A percentile compares a stretch with the other conserved stretches of the same genome.
Evolutionary conservation across 2,888 invertebrate species (phyloP).

Genomic region (Cloeon dipterum): DNA sequence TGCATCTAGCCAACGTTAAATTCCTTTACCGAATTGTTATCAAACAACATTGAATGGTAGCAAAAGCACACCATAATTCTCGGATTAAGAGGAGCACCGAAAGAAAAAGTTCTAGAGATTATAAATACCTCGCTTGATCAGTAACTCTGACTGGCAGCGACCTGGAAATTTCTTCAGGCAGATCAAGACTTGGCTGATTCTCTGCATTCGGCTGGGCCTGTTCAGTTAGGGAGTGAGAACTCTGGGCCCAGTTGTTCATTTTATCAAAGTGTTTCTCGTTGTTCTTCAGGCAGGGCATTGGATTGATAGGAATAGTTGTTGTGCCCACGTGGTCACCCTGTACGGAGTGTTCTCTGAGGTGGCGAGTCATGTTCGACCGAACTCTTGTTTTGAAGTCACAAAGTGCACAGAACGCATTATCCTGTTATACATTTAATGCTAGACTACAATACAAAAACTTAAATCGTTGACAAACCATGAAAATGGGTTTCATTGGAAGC

Average conservation of each 20-base stretch:
- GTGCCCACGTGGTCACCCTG: constrained; percentile 6
- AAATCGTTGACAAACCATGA: too few relatives aligned
- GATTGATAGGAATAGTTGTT: constrained; percentile 29
- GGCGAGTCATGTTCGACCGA: constrained; percentile 34
- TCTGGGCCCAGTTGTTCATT: constrained; percentile 65
- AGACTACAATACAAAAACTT: too few relatives aligned
- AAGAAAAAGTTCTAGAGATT: neutral
- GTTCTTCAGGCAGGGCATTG: constrained; percentile 53
- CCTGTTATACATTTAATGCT: too few relatives aligned
- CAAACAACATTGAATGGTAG: too few relatives aligned
- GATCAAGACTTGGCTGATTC: neutral
- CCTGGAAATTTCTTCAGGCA: neutral
- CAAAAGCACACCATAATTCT: neutral
- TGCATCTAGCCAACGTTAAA: too few relatives aligned
- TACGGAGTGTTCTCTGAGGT: constrained; percentile 37
- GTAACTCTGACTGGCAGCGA: too few relatives aligned
- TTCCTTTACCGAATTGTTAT: too few relatives aligned
- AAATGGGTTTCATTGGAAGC: constrained; percentile 8
- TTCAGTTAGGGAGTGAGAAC: constrained; percentile 20
- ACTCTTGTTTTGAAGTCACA: constrained; percentile 14
- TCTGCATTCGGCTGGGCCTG: neutral
- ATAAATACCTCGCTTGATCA: too few relatives aligned
- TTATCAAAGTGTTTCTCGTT: constrained; percentile 64
- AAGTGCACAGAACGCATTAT: constrained; percentile 11
- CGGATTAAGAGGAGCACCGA: neutral